These are phyloP conservation scores for Serinus canaria DNA, from an alignment of 2,113 vertebrate species.

Conservation along the genomic window DNA sequence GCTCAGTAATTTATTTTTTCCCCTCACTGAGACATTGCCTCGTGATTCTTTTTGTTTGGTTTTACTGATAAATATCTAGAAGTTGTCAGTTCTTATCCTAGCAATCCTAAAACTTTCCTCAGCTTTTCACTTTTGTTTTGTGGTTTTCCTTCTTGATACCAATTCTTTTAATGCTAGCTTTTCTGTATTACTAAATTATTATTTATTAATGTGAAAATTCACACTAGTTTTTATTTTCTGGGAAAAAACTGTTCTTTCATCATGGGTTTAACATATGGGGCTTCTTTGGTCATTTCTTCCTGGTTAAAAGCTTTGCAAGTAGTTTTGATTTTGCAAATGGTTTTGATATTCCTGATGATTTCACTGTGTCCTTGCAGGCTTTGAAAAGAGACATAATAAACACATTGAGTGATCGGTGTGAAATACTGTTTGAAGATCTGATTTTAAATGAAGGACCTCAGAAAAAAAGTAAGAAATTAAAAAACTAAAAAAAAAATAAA, in stretches of 20 bases:
- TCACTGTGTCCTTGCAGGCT: constrained; percentile 71
- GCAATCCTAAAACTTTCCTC: neutral
- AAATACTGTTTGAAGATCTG: constrained; percentile 91
- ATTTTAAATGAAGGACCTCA: constrained; percentile 74
- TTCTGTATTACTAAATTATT: neutral
- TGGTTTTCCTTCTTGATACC: neutral
- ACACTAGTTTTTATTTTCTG: neutral
- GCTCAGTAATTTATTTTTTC: neutral
- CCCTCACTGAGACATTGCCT: neutral
- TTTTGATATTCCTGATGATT: neutral
- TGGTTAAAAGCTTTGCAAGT: neutral
- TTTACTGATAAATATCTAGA: neutral
- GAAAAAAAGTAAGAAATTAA: constrained; percentile 60
- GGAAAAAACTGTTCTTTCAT: neutral
- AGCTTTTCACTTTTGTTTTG: neutral
- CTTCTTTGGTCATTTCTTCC: neutral
- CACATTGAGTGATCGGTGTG: constrained; percentile 85
- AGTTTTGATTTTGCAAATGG: neutral
- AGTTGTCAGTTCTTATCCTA: neutral
- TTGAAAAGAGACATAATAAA: constrained; percentile 91
- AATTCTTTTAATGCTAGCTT: neutral
- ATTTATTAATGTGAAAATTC: neutral
- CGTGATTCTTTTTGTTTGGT: neutral
- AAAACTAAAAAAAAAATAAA: neutral
- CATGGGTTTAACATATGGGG: neutral